phyloP scores from a whole-genome alignment of 2,113 vertebrate genomes.

The Trematomus loennbergii region DNA sequence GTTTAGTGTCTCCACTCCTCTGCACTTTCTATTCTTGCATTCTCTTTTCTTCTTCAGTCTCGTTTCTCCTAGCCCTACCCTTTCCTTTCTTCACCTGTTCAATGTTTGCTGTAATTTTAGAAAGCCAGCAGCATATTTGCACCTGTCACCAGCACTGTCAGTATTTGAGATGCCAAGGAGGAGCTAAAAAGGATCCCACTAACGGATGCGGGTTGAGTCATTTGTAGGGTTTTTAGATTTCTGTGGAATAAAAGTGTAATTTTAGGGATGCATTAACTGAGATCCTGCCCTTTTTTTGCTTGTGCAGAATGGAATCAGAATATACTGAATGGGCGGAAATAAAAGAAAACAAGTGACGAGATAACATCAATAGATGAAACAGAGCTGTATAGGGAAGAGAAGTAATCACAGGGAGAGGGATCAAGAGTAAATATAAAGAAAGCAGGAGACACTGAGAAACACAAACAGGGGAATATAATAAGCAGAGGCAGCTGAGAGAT shows the following conservation, averaged over 20 bases:
- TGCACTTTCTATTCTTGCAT: conserved; percentile 7
- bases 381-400: conserved; percentile 28
- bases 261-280: conserved; percentile 4
- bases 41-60: conserved; percentile 10
- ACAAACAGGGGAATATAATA: conserved; percentile 61
- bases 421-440: conserved; percentile 59
- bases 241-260: background rate
- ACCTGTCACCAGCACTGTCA: conserved; percentile 51
- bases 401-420: conserved; percentile 55
- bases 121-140: conserved; percentile 34
- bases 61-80: conserved; percentile 18
- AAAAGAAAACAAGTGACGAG: background rate
- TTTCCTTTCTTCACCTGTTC: conserved; percentile 26
- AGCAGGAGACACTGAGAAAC: conserved; percentile 47
- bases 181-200: conserved; percentile 18
- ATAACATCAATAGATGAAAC: conserved; percentile 50
- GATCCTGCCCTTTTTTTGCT: background rate
- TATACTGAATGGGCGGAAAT: background rate
- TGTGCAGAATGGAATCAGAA: conserved; percentile 36
- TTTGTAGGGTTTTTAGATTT: conserved; percentile 20
- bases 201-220: background rate
- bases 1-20: conserved; percentile 2
- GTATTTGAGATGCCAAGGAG: conserved; percentile 28
- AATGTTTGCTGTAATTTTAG: conserved; percentile 59
- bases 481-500: conserved; percentile 58